Base-by-base conservation (phyloP, 2,888 invertebrate genomes). In the Adelognathus sp. region DNA sequence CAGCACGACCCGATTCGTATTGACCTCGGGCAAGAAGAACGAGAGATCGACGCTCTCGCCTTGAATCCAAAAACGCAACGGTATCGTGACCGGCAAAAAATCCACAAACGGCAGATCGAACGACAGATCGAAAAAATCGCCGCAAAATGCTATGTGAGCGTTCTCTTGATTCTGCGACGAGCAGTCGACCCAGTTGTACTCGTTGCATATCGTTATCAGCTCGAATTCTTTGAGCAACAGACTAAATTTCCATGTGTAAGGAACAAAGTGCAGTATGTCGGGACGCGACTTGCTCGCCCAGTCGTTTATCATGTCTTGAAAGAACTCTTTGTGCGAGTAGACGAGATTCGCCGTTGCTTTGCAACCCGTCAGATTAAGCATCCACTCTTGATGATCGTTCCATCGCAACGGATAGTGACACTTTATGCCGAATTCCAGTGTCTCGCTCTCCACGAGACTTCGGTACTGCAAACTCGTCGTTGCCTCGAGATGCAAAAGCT, bases 101-200 rank as follows among this genome's bases (percentile, higher is more conserved):
- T 99, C 98, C 72, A 95, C 95, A 89, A 98, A 99, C 0, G 99
- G 98, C 87, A 99, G 93, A 89, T 97, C 97, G 89, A 99, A 98
- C 2, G 98, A 97, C 84, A 98, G 93, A 88, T 98, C 98, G 85
- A 99, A 95, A 11, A 97, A 94, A 89, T 98, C 98, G 0, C 98
- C 98, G 89, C 98, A 98, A 86, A 98, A 96, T 0, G 98, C 98
- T 69, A 98, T 94, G 89, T 98, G 97, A 92, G 97, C 95, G 91
- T 98, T 98, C 92, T 98, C 98, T 91, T 97, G 97, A 86, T 97
- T 97, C 61, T 98, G 97, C 27, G 98, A 98, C 69, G 98, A 97
- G 87, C 99, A 99, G 92, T 99, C 99, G 83, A 99, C 96, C 99
- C 99, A 99, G 92, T 99, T 99, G 91, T 97, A 97, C 90, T 99